phyloP scores from a whole-genome alignment of 2,888 invertebrate species.

The Timandra comae region DNA sequence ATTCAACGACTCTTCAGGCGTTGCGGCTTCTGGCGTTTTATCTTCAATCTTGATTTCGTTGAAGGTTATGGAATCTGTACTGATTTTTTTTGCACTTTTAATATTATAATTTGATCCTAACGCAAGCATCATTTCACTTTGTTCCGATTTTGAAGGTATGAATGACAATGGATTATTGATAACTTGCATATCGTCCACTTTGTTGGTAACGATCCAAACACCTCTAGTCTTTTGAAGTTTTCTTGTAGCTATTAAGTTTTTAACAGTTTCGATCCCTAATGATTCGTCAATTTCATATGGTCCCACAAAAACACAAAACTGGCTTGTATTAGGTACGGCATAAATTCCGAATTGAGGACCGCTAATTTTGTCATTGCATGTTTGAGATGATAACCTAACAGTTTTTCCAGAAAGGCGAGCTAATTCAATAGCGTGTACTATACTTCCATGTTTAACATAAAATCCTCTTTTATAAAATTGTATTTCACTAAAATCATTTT shows the following conservation, averaged over 20 bases:
- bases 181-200: constrained; percentile 53
- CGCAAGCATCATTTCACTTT: constrained; percentile 7
- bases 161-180: constrained; percentile 58
- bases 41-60: not conserved
- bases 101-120: not conserved
- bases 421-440: constrained; percentile 64
- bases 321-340: constrained; percentile 49
- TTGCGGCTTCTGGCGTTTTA: constrained; percentile 3
- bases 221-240: constrained; percentile 46
- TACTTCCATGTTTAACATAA: constrained; percentile 71
- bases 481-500: constrained; percentile 73
- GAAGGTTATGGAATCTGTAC: not conserved
- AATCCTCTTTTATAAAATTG: constrained; percentile 67
- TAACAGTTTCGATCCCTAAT: constrained; percentile 60
- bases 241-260: constrained; percentile 24
- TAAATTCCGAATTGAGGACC: constrained; percentile 62
- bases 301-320: constrained; percentile 58
- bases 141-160: constrained; percentile 29
- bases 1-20: constrained; percentile 9
- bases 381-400: constrained; percentile 59
- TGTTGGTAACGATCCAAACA: constrained; percentile 58
- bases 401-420: constrained; percentile 66
- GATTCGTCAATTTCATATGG: constrained; percentile 58
- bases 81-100: not conserved
- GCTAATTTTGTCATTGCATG: constrained; percentile 30